Evolutionary conservation across 2,797 vertebrate species (phyloP).

Genomic region (Spinus olivaceus): DNA sequence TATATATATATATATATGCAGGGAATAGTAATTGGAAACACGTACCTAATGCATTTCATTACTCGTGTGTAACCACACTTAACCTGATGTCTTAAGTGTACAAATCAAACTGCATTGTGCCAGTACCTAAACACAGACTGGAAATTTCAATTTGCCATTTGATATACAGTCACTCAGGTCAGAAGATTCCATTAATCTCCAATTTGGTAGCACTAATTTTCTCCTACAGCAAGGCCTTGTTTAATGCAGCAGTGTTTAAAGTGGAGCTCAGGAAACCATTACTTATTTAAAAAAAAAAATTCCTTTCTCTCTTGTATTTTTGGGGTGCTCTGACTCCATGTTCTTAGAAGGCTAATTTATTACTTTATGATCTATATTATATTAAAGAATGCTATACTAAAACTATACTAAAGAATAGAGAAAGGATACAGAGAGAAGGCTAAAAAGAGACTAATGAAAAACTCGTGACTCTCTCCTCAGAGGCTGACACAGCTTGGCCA

Average conservation of each 20-base stretch:
- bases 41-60: not conserved
- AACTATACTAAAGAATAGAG: not conserved
- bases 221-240: not conserved
- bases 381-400: not conserved
- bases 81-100: not conserved
- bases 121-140: not conserved
- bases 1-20: not conserved
- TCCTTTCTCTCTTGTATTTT: not conserved
- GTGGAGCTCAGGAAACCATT: not conserved
- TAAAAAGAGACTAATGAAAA: not conserved
- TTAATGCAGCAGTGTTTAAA: not conserved
- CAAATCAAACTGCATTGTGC: conserved; percentile 5
- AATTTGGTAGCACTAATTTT: not conserved
- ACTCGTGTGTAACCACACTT: not conserved
- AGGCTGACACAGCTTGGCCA: not conserved
- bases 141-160: conserved; percentile 32
- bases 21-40: not conserved
- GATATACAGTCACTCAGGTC: not conserved
- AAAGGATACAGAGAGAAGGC: not conserved
- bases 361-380: not conserved
- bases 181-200: not conserved
- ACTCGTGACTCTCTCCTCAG: not conserved
- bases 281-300: not conserved
- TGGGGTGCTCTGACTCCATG: rapidly evolving
- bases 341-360: not conserved